Base-by-base conservation (phyloP, 2,113 vertebrate genomes). In the Myotis davidii region DNA sequence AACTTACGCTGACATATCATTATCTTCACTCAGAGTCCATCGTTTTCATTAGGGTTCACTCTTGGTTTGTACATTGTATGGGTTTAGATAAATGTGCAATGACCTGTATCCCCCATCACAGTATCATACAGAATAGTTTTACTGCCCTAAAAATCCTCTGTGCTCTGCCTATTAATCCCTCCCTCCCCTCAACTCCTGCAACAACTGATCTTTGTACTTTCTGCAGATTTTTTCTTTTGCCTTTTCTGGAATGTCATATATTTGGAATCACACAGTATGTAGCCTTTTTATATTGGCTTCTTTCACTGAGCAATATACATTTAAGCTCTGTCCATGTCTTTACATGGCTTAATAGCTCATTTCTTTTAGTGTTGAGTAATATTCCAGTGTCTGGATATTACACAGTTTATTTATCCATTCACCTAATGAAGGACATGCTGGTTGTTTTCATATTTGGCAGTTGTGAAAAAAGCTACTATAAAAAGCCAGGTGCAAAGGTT, bases 381-480 rank as follows among this genome's bases (percentile, higher is more conserved):
- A 88, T 11, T 76, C 39, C 17, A 10, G 78, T 89, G 23, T 91
- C 83, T 91, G 34, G 73, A 69, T 85, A 13, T 61, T 45, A n/a
- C 3, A 65, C 70, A 73, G 12, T 54, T 86, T 92, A 67, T 56
- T 81, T 84, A 92, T 50, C 29, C 45, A 54, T 67, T 87, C 17
- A 77, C 37, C 34, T 85, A n/a, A 73, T 45, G 45, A 45, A 45
- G 45, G 45, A 12, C 32, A 70, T 70, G 25, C 14, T 72, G 48
- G 23, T 83, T 72, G 27, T n/a, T 90, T 88, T 73, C 20, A 64
- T 76, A 32, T 93, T 90, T 94, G 77, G 25, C 34, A 69, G 34
- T 82, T 93, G 25, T 65, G 42, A 91, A 72, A 76, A 91, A 88
- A 96, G 52, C 73, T 95, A 20, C n/a, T 86, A 18, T 34, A 56